Base-by-base conservation (phyloP, 2,888 invertebrate genomes). In the Rhingia campestris region DNA sequence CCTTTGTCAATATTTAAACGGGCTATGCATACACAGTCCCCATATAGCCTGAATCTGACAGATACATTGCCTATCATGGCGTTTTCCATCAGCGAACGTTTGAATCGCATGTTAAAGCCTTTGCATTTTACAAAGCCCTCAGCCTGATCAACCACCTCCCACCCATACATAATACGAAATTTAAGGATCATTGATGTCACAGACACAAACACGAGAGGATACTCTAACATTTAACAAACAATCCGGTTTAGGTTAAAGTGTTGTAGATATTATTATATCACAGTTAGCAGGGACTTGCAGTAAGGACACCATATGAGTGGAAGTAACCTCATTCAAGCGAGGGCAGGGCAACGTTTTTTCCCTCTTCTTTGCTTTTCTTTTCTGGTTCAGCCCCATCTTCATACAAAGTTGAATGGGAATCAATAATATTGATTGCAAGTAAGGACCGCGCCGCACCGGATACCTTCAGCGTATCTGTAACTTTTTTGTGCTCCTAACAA, bases 181-280 rank as follows among this genome's bases (percentile, higher is more conserved):
- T 81, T 76, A 76, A 81, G 76, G 70, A 76, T 81, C 76, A 76
- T 81, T 58, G 64, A 81, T 76, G 76, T 76, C 76, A 76, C 76
- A 66, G 59, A 69, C 80, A 81, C 61, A 56, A 64, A 53, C 14
- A 22, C 2, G 22, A 22, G 22, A 22, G 43, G 45, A 63, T 63
- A 63, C 81, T 81, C 49, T 70, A 59, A 64, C 70, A 66, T 76
- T 81, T 81, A 81, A 81, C 76, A 76, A 64, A 76, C 76, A 81
- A 76, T 81, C 76, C 53, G 64, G 41, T 81, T 66, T 66, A 47
- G 75, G 58, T 76, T 81, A 70, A 81, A 72, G 70, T 66, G 64
- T 30, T 70, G 45, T 66, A 59, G 54, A 58, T 81, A 76, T 64
- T 64, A 70, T 81, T 70, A 64, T 32, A 35, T 22, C 30, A 43